Conservation (phyloP, 1,140 invertebrate species). For the Conus ventricosus region DNA sequence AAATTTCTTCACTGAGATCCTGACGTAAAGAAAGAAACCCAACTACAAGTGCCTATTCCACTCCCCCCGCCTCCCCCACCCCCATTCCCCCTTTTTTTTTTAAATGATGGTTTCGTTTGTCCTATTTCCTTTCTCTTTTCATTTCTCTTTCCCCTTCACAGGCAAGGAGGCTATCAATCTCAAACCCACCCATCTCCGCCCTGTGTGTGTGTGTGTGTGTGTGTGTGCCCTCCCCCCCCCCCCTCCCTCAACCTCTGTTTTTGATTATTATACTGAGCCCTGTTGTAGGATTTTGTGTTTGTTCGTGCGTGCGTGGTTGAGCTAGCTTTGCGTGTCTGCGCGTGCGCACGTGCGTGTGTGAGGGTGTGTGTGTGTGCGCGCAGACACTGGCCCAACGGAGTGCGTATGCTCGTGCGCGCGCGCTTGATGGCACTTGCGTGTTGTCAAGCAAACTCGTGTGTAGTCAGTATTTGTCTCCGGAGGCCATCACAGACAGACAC, state of each 20-base stretch:
- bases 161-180: no score
- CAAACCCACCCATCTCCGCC: no score
- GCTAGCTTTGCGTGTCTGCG: background rate
- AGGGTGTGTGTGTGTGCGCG: background rate
- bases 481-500: background rate
- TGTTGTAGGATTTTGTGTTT: background rate
- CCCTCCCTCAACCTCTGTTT: background rate
- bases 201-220: no score
- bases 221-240: background rate
- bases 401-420: background rate
- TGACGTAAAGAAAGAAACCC: no score
- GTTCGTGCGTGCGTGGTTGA: background rate
- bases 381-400: background rate
- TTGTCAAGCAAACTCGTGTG: background rate
- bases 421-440: background rate
- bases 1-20: no score
- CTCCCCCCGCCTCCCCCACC: background rate
- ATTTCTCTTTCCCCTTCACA: background rate
- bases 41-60: no score
- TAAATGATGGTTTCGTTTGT: no score
- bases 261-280: no score
- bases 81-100: no score
- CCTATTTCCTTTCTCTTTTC: conserved; percentile 5
- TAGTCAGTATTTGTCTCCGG: background rate
- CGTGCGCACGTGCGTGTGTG: background rate